phyloP scores from a whole-genome alignment of 2,888 invertebrate genomes.

The Drosophila longiperda region DNA sequence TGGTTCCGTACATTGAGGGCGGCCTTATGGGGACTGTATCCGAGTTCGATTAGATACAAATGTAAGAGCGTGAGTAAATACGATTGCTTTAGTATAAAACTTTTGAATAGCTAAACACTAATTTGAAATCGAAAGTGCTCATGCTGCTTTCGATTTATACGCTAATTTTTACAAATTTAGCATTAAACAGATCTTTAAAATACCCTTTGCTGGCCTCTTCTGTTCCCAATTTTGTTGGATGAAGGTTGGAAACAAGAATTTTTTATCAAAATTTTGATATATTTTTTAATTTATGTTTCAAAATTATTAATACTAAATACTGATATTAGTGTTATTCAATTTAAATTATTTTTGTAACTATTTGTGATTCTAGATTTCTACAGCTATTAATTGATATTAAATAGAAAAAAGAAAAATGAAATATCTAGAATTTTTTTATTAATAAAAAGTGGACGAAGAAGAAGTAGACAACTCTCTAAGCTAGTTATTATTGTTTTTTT shows the following conservation, averaged over 20 bases:
- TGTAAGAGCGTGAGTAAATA: too few relatives aligned
- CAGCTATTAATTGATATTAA: not conserved
- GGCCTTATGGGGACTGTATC: not conserved
- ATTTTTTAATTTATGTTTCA: not conserved
- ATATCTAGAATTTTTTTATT: not conserved
- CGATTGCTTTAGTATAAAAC: not conserved
- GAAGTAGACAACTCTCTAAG: not conserved
- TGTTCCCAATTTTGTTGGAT: not conserved
- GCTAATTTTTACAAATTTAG: not conserved
- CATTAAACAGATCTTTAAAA: too few relatives aligned
- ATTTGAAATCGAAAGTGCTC: not conserved
- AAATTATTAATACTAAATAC: not conserved
- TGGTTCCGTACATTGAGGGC: conserved; percentile 10
- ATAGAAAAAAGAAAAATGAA: not conserved
- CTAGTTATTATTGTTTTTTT: not conserved
- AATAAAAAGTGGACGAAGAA: not conserved
- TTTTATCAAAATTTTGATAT: fast-evolving
- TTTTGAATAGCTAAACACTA: not conserved
- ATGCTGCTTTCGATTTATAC: not conserved
- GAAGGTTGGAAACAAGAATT: not conserved
- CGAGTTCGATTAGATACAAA: not conserved
- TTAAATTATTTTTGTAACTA: not conserved
- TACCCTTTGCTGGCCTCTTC: too few relatives aligned
- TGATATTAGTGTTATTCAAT: not conserved
- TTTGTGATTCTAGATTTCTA: not conserved